Evolutionary conservation across 2,797 vertebrate species (phyloP).

Genomic region (Spheniscus humboldti): DNA sequence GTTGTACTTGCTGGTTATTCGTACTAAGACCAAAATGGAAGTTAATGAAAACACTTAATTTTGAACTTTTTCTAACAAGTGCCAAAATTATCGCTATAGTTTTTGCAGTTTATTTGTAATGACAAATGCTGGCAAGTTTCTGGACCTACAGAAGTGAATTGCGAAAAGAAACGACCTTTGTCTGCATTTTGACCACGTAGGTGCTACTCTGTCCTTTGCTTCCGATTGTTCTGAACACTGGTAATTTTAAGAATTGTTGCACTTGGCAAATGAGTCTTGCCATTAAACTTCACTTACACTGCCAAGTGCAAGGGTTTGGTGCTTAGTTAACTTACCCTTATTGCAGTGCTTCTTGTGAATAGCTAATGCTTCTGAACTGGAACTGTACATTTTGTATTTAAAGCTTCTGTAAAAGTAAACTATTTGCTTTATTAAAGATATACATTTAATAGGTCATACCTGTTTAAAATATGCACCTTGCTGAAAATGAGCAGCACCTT

Average conservation of each 20-base stretch:
- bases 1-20: conserved; percentile 55
- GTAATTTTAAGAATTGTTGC: conserved; percentile 71
- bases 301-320: conserved; percentile 69
- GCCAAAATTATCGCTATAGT: conserved; percentile 56
- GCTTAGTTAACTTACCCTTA: conserved; percentile 70
- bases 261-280: conserved; percentile 71
- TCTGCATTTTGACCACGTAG: conserved; percentile 65
- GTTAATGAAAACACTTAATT: conserved; percentile 4
- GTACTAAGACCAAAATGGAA: conserved; percentile 55
- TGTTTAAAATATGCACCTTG: conserved; percentile 66
- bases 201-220: conserved; percentile 74
- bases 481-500: conserved; percentile 50
- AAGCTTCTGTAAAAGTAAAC: conserved; percentile 82
- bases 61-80: conserved; percentile 58
- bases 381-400: conserved; percentile 85
- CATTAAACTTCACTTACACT: conserved; percentile 63
- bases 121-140: conserved; percentile 57
- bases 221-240: conserved; percentile 74
- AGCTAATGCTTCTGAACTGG: conserved; percentile 79
- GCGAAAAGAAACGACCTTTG: conserved; percentile 10
- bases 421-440: conserved; percentile 85
- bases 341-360: conserved; percentile 75
- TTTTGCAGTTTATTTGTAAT: conserved; percentile 58
- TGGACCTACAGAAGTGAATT: conserved; percentile 21
- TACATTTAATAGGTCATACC: conserved; percentile 77